phyloP scores from a whole-genome alignment of 2,113 vertebrate genomes.

The Eulacestoma nigropectus region DNA sequence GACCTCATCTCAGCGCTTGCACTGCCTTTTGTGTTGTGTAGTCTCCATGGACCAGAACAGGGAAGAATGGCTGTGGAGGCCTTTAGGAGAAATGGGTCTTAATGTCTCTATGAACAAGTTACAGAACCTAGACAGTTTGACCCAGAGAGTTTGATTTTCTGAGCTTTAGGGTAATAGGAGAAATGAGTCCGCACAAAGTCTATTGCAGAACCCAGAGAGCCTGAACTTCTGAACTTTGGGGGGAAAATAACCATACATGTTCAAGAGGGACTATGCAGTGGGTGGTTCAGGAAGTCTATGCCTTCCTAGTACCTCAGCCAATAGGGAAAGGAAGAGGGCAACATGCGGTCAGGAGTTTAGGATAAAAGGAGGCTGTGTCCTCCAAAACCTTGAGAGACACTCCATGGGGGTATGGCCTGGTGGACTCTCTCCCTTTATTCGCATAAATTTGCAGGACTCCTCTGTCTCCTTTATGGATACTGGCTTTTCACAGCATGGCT shows the following conservation, averaged over 20 bases:
- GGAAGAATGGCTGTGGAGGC: background rate
- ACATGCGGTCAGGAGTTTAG: rapidly evolving
- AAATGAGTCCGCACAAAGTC: rapidly evolving
- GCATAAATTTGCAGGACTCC: background rate
- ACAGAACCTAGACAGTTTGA: too few relatives aligned
- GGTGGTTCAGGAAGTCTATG: background rate
- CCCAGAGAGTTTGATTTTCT: background rate
- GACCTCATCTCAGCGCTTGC: rapidly evolving
- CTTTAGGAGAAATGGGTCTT: background rate
- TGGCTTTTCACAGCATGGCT: background rate
- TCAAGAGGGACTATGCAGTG: background rate
- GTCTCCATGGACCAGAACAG: background rate
- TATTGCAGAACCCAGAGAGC: background rate
- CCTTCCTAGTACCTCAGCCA: background rate
- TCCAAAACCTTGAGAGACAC: background rate
- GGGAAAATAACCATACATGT: background rate
- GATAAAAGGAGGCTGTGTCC: background rate
- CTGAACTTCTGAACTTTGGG: background rate
- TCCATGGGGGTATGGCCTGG: too few relatives aligned
- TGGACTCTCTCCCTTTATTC: background rate
- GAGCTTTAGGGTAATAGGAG: background rate
- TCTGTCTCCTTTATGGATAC: background rate
- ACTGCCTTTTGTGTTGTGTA: background rate
- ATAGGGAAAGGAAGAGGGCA: background rate
- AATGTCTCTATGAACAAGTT: background rate